Evolutionary conservation across 2,888 invertebrate genomes (phyloP).

Genomic region (Unio delphinus): DNA sequence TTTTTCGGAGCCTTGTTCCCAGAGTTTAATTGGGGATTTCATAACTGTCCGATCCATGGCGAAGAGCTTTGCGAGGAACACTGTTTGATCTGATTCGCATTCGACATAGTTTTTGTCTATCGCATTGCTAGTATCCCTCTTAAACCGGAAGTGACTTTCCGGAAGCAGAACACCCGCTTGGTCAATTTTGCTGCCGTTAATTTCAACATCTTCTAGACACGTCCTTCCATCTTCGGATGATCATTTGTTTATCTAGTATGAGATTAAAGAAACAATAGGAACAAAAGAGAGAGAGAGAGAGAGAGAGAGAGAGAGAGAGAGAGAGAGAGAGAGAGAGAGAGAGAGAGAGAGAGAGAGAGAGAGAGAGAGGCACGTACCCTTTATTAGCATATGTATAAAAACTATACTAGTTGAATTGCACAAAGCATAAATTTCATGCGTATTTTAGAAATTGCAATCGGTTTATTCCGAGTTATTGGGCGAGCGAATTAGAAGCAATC

Average conservation of each 20-base stretch:
- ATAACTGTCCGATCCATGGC: conserved; percentile 53
- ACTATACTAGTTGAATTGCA: too few species aligned
- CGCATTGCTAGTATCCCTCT: conserved; percentile 14
- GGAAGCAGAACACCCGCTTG: conserved; percentile 36
- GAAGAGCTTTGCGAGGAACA: conserved; percentile 52
- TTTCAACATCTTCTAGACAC: conserved; percentile 25
- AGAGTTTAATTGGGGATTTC: conserved; percentile 45
- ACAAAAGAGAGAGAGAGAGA: too few species aligned
- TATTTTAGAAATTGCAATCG: too few species aligned
- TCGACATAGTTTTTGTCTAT: conserved; percentile 43
- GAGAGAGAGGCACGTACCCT: too few species aligned
- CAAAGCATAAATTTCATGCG: too few species aligned
- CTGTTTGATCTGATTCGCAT: conserved; percentile 50
- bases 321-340: too few species aligned
- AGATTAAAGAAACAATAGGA: too few species aligned
- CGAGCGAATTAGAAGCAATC: too few species aligned
- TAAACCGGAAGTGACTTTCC: conserved; percentile 38
- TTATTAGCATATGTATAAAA: too few species aligned
- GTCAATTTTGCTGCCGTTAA: conserved; percentile 24
- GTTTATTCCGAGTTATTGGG: too few species aligned
- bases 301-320: too few species aligned
- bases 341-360: too few species aligned
- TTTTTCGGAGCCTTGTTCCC: conserved; percentile 46
- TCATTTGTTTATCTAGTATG: conserved; percentile 27
- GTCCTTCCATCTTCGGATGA: conserved; percentile 14